These are phyloP conservation scores for Syngnathus scovelli DNA, from an alignment of 2,113 vertebrate species.

Conservation along the genomic window DNA sequence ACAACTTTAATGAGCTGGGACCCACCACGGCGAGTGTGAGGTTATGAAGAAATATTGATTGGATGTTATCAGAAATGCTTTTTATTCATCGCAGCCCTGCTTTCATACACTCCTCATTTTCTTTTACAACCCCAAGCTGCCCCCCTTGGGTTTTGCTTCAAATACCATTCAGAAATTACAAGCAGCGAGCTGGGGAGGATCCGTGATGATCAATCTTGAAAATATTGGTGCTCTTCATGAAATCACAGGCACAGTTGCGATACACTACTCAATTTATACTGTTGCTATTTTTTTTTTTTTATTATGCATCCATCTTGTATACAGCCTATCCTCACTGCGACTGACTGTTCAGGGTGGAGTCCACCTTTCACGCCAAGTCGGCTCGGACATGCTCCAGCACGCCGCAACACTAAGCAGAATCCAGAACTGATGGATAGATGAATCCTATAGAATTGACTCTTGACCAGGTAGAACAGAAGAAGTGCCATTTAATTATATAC, in stretches of 20 bases:
- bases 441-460: no score
- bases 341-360: no score
- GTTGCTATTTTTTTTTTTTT: neutral
- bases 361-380: no score
- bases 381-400: no score
- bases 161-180: constrained; percentile 10
- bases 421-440: no score
- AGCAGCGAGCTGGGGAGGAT: neutral
- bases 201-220: neutral
- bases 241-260: neutral
- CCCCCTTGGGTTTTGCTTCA: constrained; percentile 8
- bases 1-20: constrained; percentile 23
- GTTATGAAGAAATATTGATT: constrained; percentile 26
- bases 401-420: no score
- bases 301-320: neutral
- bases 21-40: constrained; percentile 13
- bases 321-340: no score
- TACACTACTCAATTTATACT: neutral
- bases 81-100: neutral
- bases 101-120: neutral
- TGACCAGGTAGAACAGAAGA: no score
- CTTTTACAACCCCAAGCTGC: constrained; percentile 3
- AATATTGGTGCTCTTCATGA: neutral
- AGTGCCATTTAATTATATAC: no score
- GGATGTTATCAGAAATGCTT: constrained; percentile 17